Evolutionary conservation across 2,113 vertebrate species (phyloP).

Genomic region (Neolamprologus devosi): DNA sequence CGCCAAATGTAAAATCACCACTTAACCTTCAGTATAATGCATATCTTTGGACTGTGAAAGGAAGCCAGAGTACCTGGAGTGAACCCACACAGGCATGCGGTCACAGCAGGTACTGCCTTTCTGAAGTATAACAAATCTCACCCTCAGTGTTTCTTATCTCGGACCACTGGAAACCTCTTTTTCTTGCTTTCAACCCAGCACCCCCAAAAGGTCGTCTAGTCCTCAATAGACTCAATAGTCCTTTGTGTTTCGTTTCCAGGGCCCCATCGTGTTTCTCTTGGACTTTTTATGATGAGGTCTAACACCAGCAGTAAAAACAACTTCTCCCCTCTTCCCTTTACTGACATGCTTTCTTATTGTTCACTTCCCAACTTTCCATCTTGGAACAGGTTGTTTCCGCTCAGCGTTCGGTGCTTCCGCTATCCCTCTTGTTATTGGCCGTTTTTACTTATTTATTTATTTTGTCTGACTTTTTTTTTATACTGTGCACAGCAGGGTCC

Average conservation of each 20-base stretch:
- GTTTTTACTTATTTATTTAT: background rate
- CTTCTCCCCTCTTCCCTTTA: background rate
- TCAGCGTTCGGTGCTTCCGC: background rate
- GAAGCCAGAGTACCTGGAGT: background rate
- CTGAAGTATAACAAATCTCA: slow-evolving; percentile 15
- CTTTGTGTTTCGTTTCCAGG: background rate
- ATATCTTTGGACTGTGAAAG: background rate
- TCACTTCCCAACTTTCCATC: background rate
- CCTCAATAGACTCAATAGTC: background rate
- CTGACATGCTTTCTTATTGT: background rate
- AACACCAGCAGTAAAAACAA: background rate
- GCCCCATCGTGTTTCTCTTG: background rate
- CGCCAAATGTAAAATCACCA: background rate
- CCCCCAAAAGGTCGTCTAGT: slow-evolving; percentile 28
- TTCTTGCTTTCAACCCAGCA: slow-evolving; percentile 12
- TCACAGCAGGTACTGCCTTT: slow-evolving; percentile 8
- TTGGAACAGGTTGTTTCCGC: background rate
- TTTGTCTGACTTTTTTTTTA: background rate
- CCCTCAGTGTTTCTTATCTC: slow-evolving; percentile 6
- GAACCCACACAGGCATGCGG: background rate
- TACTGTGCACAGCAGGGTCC: background rate
- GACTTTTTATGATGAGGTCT: background rate
- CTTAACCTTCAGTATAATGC: background rate
- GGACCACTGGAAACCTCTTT: background rate
- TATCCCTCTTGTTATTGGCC: background rate